Evolutionary conservation across 2,888 invertebrate species (phyloP), one percentile per base, ranked within the genome.

Genomic region (Trileptium ribeirensis): DNA sequence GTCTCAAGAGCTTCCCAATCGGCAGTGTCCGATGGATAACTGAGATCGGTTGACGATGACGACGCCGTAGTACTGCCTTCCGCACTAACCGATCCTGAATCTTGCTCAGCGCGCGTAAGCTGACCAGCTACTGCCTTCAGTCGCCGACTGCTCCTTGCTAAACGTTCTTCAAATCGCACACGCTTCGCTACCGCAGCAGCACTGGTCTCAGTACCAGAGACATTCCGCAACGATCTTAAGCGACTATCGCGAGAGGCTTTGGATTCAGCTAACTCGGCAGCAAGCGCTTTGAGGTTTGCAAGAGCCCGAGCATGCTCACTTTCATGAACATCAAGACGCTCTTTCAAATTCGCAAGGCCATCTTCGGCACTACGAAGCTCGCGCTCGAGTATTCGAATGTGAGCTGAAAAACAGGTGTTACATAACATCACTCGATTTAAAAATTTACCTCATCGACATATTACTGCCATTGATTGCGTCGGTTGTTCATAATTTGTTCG

Each of bases 381-480:
- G 15, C 39, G 36, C 39, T 75, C 77, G 29, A 75, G 77, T 15
- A 75, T 75, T 34, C 77, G 77, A 15, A 75, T 75, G n/a, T 75
- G 77, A 15, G 51, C 51, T 51, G 51, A 51, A 51, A 24, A 51
- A n/a, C n/a, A n/a, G n/a, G n/a, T n/a, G n/a, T n/a, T n/a, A n/a
- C n/a, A n/a, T n/a, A n/a, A n/a, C n/a, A n/a, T n/a, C n/a, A n/a
- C n/a, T n/a, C n/a, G n/a, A n/a, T n/a, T n/a, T n/a, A n/a, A n/a
- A n/a, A n/a, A n/a, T n/a, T n/a, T n/a, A n/a, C n/a, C n/a, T n/a
- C n/a, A n/a, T n/a, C n/a, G n/a, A n/a, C n/a, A n/a, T n/a, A n/a
- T n/a, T n/a, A n/a, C n/a, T n/a, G n/a, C n/a, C n/a, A n/a, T n/a
- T n/a, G n/a, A n/a, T n/a, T n/a, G n/a, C n/a, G n/a, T n/a, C n/a